Evolutionary conservation across 2,888 invertebrate species (phyloP), one percentile per base, ranked within the genome.

Genomic region (Embidobia sp.): DNA sequence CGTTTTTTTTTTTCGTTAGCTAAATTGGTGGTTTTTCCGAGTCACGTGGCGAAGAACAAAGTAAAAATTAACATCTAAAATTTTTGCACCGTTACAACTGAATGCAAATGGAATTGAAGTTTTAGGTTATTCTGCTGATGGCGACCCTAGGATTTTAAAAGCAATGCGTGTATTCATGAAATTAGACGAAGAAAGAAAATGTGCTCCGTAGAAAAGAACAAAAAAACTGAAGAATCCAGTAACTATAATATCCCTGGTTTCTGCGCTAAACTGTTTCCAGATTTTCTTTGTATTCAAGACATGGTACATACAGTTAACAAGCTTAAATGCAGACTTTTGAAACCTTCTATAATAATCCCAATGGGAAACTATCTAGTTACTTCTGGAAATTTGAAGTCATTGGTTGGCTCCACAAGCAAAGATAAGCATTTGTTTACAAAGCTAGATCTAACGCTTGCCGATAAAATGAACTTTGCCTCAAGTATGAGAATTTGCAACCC

Each of bases 221-320:
- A n/a, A 18, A 16, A 61, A 40, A 18, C 16, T 2, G 1, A 40
- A 11, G 29, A 29, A n/a, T n/a, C n/a, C n/a, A n/a, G n/a, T 4
- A 40, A 18, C 16, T 48, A 31, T 16, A 29, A 31, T 10, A 2
- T 49, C 10, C 3, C 3, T 1, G 7, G 29, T 27, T 48, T 48
- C 29, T n/a, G 16, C 10, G 29, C 48, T 8, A 8, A 27, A 29
- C 0, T 48, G 15, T 15, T 15, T 1, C 79, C 22, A 79, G 83
- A 79, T 5, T 22, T 22, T 1, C 4, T 48, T 15, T 48, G 26
- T 48, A 48, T 29, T 1, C 48, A 29, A n/a, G 83, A 84, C 61
- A 80, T 76, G 11, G 77, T 84, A 15, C 83, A 83, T 67, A 77
- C 83, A 31, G 80, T 77, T 13, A 79, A 81, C 10, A 83, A 84